phyloP scores from a whole-genome alignment of 2,888 invertebrate genomes.

The Leucozona laternaria region DNA sequence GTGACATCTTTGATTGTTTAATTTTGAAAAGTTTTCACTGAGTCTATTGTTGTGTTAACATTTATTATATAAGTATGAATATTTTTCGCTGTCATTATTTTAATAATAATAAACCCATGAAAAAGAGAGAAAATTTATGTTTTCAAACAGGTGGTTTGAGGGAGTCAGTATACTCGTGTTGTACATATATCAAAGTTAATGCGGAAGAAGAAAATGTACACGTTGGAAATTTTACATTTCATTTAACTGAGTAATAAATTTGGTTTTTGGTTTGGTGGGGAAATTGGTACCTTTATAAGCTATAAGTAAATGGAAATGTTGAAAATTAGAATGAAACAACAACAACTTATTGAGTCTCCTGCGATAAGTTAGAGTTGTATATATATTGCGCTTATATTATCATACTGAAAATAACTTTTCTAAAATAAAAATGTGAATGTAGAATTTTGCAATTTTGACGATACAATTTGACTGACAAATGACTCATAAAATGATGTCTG shows the following conservation, averaged over 20 bases:
- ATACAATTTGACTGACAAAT: neutral
- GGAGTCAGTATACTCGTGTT: too few relatives aligned
- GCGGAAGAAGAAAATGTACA: neutral
- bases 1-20: constrained; percentile 39
- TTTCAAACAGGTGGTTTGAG: constrained; percentile 2
- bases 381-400: neutral
- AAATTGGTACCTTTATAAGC: neutral
- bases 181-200: neutral
- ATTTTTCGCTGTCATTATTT: neutral
- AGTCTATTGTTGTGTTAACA: neutral
- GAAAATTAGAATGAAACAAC: neutral
- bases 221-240: neutral
- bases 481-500: neutral
- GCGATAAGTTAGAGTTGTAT: neutral
- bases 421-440: neutral
- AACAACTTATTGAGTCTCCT: neutral
- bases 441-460: neutral
- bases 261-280: neutral
- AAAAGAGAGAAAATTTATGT: neutral
- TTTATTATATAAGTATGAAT: constrained; percentile 1
- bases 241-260: constrained; percentile 3
- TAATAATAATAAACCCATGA: neutral
- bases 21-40: constrained; percentile 12
- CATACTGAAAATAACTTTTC: neutral
- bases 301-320: neutral